Percentiles rank a stretch among this genome's conserved stretches.
These are phyloP conservation scores for Neofelis nebulosa DNA, from an alignment of 2,113 vertebrate genomes.

Conservation along the genomic window DNA sequence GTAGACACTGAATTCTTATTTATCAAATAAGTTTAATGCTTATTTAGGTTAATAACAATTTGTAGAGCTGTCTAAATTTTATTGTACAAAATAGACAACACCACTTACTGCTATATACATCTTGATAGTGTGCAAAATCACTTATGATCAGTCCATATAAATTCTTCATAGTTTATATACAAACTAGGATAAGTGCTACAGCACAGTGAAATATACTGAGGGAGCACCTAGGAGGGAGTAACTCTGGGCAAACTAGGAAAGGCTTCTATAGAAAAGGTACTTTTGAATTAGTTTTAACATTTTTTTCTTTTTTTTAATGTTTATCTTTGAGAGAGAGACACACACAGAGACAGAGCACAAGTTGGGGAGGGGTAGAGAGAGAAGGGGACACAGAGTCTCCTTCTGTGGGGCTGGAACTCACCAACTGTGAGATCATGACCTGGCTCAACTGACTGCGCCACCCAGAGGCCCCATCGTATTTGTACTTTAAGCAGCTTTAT, in stretches of 20 bases:
- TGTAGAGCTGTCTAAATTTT: neutral
- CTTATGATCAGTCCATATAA: neutral
- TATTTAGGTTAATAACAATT: neutral
- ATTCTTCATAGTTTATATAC: neutral
- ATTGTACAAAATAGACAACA: neutral
- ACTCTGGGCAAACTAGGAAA: neutral
- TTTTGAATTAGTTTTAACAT: neutral
- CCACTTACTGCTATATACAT: neutral
- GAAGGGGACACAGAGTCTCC: too few species aligned
- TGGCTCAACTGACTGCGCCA: too few species aligned
- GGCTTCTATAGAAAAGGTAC: neutral
- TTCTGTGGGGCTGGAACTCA: too few species aligned
- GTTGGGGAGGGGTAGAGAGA: too few species aligned
- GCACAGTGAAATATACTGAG: neutral
- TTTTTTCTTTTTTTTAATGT: too few species aligned
- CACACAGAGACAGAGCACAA: too few species aligned
- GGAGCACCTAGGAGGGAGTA: neutral
- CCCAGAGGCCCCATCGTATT: neutral
- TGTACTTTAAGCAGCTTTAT: neutral
- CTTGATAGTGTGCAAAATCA: neutral
- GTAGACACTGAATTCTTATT: neutral
- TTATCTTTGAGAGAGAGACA: too few species aligned
- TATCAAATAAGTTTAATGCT: neutral
- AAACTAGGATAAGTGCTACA: neutral
- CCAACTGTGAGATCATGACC: too few species aligned